Conservation (phyloP, 2,888 invertebrate species). For the Neoaliturus tenellus region DNA sequence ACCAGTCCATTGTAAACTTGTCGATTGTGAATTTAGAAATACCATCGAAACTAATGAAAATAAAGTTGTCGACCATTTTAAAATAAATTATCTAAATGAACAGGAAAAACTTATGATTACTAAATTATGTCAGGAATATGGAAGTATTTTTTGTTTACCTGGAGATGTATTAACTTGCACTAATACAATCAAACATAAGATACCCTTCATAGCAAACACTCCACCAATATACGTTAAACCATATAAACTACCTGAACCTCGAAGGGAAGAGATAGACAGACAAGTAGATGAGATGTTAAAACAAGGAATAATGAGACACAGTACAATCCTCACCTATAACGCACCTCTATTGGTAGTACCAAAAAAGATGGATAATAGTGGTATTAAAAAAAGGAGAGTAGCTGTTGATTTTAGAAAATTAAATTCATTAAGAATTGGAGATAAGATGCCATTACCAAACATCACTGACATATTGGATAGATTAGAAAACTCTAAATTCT, state of each 20-base stretch:
- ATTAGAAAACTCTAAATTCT: conserved; percentile 23
- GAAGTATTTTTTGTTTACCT: neutral
- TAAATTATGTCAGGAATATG: neutral
- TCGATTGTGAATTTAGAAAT: neutral
- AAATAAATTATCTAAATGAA: neutral
- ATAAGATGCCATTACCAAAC: conserved; percentile 20
- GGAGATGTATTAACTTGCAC: neutral
- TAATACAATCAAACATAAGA: neutral
- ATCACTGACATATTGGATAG: conserved; percentile 28
- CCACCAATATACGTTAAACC: conserved; percentile 22
- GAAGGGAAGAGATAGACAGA: neutral
- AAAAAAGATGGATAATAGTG: conserved; percentile 23
- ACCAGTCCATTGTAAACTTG: neutral
- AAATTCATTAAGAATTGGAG: conserved; percentile 39
- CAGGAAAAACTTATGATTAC: neutral
- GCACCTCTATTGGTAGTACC: conserved; percentile 37
- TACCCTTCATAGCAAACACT: neutral
- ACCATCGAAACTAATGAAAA: neutral
- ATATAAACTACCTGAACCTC: conserved; percentile 34
- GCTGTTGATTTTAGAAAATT: conserved; percentile 26
- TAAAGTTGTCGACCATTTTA: neutral
- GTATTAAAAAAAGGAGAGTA: neutral
- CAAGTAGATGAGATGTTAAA: conserved; percentile 42
- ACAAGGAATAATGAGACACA: neutral
- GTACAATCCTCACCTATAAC: conserved; percentile 55